These are phyloP conservation scores for Cheilosia variabilis DNA, from an alignment of 2,888 invertebrate species.

Conservation along the genomic window DNA sequence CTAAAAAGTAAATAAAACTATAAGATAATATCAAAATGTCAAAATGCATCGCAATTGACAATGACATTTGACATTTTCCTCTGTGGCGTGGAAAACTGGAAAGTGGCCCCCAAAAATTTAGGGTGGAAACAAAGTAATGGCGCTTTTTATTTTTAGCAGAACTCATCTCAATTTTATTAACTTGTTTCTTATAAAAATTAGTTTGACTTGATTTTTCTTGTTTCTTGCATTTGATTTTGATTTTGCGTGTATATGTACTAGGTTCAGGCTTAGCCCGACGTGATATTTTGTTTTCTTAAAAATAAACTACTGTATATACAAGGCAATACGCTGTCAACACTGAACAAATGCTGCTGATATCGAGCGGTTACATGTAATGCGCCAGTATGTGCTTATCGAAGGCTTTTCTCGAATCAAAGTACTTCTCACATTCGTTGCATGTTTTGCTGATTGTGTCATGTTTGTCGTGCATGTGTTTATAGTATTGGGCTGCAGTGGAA, in stretches of 20 bases:
- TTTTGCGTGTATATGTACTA: background rate
- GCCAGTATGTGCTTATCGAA: slow-evolving; percentile 73
- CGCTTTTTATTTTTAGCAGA: no score
- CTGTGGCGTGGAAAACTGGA: background rate
- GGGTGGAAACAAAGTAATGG: background rate
- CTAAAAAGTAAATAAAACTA: slow-evolving; percentile 44
- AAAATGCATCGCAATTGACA: background rate
- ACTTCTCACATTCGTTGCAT: slow-evolving; percentile 73
- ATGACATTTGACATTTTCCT: slow-evolving; percentile 12
- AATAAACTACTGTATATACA: slow-evolving; percentile 19
- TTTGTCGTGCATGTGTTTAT: slow-evolving; percentile 72
- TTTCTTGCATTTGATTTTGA: slow-evolving; percentile 10
- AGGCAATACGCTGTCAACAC: background rate
- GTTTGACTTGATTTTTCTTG: no score
- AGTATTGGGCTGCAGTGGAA: slow-evolving; percentile 60
- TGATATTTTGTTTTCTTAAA: background rate
- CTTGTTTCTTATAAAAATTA: no score
- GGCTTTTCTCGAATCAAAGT: slow-evolving; percentile 71
- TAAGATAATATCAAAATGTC: slow-evolving; percentile 44
- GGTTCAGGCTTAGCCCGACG: slow-evolving; percentile 3
- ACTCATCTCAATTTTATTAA: background rate
- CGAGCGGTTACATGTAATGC: slow-evolving; percentile 61
- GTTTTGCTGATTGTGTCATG: slow-evolving; percentile 73
- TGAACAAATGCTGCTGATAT: background rate
- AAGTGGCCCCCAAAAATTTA: background rate